Base-by-base conservation (phyloP, 2,113 vertebrate species). In the Nyctereutes procyonoides region DNA sequence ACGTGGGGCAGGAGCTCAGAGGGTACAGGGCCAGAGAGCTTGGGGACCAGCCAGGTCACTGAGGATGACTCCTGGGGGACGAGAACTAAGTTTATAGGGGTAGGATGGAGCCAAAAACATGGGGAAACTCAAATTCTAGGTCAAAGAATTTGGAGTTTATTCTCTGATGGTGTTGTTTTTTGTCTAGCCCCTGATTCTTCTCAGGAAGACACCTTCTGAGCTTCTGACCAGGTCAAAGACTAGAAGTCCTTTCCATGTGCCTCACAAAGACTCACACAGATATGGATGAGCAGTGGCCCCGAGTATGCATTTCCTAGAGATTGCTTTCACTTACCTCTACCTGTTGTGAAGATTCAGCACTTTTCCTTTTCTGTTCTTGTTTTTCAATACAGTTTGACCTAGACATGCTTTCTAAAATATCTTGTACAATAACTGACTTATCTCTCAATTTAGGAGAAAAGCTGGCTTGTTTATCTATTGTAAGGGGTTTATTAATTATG, bases 251-350 rank as follows among this genome's bases (percentile, higher is more conserved):
- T 67, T 7, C 51, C 20, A 19, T 1, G 5, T 0, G 0, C 51
- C 13, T 26, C 43, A 28, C n/a, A 48, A 53, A 69, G 48, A 9
- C 14, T 28, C 51, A 32, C 58, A 24, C 15, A 9, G 56, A 55
- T 1, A 2, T 0, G 26, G 76, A 58, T 8, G 53, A n/a, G 58
- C 13, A 26, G 69, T 7, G 4, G 24, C 22, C 51, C 19, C 1
- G 2, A 12, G 12, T 0, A 9, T 22, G 8, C 17, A 16, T 14
- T 81, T 35, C 20, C 22, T 9, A 53, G 58, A 84, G 32, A 62
- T 43, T 17, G 0, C 69, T 73, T 74, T 95, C 73, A 92, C 87
- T 98, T 98, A 99, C 99, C 99, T 99, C 98, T 87, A 98, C 95
- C 63, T 98, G 98, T 96, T 95, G 96, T 26, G 97, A 82, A 60